Evolutionary conservation across 2,113 vertebrate species (phyloP).

Genomic region (Psilopsiagon aymara): DNA sequence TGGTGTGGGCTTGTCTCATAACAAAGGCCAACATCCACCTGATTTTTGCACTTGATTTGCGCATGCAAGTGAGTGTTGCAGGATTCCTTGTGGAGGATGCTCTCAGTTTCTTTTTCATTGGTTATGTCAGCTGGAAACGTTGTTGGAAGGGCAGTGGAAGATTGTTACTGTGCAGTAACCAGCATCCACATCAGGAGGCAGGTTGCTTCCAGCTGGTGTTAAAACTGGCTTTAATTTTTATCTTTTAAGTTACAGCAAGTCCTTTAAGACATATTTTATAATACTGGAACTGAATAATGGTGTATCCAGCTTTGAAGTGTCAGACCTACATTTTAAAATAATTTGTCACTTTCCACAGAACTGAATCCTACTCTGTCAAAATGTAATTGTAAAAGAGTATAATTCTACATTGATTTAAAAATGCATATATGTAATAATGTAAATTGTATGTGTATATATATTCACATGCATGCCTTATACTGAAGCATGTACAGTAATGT

Average conservation of each 20-base stretch:
- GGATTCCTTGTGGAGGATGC: background rate
- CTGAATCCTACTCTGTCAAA: background rate
- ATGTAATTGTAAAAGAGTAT: background rate
- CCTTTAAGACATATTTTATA: background rate
- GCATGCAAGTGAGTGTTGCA: rapidly evolving
- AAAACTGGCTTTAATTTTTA: background rate
- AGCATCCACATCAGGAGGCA: background rate
- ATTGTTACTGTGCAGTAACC: background rate
- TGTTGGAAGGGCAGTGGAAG: background rate
- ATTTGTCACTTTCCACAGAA: background rate
- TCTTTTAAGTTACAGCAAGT: background rate
- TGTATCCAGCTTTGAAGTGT: background rate
- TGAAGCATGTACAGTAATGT: background rate
- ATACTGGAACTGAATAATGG: background rate
- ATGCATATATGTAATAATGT: background rate
- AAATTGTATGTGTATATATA: background rate
- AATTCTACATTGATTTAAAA: background rate
- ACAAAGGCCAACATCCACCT: background rate
- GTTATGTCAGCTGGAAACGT: background rate
- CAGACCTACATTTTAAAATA: background rate
- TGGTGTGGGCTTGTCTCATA: background rate
- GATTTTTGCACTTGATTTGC: background rate
- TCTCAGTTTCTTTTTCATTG: background rate
- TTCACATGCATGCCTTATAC: background rate
- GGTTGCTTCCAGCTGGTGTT: background rate